phyloP scores from a whole-genome alignment of 2,888 invertebrate species.

The Lithophane ornitopus region DNA sequence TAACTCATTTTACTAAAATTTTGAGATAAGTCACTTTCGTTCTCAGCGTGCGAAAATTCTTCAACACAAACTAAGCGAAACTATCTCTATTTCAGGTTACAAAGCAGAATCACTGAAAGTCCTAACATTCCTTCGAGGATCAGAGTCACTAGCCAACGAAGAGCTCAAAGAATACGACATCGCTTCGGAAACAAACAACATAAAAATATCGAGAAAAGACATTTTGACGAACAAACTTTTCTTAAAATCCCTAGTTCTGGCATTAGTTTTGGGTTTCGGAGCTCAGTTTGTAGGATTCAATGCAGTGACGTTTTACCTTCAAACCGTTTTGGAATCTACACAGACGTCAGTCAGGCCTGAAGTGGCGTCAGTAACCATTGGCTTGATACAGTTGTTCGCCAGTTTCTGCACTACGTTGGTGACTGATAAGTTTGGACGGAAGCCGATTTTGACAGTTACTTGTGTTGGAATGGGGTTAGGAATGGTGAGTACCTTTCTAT shows the following conservation, averaged over 20 bases:
- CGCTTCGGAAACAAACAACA: constrained; percentile 31
- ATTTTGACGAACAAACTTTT: constrained; percentile 57
- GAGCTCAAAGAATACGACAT: constrained; percentile 78
- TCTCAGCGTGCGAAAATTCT: too few relatives aligned
- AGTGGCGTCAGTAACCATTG: constrained; percentile 77
- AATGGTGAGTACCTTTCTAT: constrained; percentile 68
- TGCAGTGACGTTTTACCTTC: constrained; percentile 78
- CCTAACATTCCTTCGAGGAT: constrained; percentile 75
- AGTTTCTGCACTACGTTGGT: constrained; percentile 68
- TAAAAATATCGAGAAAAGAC: constrained; percentile 54
- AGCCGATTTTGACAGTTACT: constrained; percentile 69
- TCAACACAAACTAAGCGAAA: neutral
- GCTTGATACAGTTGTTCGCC: constrained; percentile 76
- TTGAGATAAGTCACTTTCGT: too few relatives aligned
- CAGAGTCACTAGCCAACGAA: constrained; percentile 73
- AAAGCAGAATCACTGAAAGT: constrained; percentile 74
- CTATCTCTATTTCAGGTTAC: constrained; percentile 70
- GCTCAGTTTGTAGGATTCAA: constrained; percentile 76
- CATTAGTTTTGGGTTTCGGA: constrained; percentile 39
- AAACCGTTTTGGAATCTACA: constrained; percentile 79
- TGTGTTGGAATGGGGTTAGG: constrained; percentile 72
- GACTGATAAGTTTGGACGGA: constrained; percentile 57
- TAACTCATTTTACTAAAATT: too few relatives aligned
- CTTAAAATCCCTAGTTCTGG: constrained; percentile 50
- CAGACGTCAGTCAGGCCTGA: constrained; percentile 77